Conservation (phyloP, 1,140 invertebrate genomes). For the Drosophila carrolli region DNA sequence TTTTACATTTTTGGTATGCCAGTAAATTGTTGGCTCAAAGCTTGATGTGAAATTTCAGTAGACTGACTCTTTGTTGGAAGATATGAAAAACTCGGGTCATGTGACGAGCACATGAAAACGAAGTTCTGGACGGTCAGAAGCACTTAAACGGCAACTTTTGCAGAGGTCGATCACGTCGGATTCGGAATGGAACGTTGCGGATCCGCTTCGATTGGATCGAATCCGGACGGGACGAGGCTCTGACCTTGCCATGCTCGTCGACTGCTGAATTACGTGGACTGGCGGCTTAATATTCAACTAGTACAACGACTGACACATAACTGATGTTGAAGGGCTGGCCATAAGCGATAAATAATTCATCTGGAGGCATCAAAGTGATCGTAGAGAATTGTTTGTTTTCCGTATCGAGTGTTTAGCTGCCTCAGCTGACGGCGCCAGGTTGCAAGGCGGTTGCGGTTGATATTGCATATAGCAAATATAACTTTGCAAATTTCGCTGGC, state of each 20-base stretch:
- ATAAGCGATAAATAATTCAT: slow-evolving; percentile 61
- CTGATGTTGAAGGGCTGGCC: slow-evolving; percentile 46
- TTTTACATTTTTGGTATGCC: slow-evolving; percentile 22
- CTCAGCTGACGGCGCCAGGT: slow-evolving; percentile 14
- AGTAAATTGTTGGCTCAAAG: slow-evolving; percentile 39
- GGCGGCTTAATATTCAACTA: slow-evolving; percentile 36
- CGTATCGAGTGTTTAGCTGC: slow-evolving; percentile 10
- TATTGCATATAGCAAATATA: slow-evolving; percentile 17
- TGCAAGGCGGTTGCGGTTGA: not conserved
- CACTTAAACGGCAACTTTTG: slow-evolving; percentile 9
- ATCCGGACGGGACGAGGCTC: slow-evolving; percentile 42
- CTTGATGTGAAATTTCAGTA: slow-evolving; percentile 62
- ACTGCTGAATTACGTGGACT: slow-evolving; percentile 36
- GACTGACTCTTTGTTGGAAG: slow-evolving; percentile 11
- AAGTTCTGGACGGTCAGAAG: slow-evolving; percentile 30
- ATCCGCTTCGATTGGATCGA: slow-evolving; percentile 21
- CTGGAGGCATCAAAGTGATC: slow-evolving; percentile 22
- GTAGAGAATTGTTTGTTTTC: slow-evolving; percentile 48
- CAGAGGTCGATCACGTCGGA: slow-evolving; percentile 49
- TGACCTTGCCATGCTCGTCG: slow-evolving; percentile 38
- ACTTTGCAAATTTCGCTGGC: slow-evolving; percentile 21
- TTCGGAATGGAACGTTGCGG: slow-evolving; percentile 16
- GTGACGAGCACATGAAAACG: slow-evolving; percentile 30
- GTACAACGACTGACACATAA: slow-evolving; percentile 37
- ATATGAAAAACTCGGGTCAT: slow-evolving; percentile 34